Evolutionary conservation across 2,113 vertebrate species (phyloP).

Genomic region (Micromys minutus): DNA sequence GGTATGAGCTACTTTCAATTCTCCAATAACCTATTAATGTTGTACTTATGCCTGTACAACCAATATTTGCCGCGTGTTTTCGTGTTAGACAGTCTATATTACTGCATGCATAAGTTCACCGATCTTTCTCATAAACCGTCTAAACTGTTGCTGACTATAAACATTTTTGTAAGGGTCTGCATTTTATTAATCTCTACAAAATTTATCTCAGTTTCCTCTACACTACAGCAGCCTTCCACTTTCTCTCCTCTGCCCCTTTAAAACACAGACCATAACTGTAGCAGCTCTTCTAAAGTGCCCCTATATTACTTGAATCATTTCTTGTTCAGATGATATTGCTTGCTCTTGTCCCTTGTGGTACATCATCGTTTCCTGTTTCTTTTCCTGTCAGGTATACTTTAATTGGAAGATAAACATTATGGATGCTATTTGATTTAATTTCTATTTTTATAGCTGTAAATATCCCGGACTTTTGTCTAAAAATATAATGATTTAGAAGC

Average conservation of each 20-base stretch:
- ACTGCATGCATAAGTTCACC: background rate
- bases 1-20: background rate
- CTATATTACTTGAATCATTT: background rate
- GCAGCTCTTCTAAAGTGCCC: background rate
- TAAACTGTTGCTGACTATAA: background rate
- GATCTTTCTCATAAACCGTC: background rate
- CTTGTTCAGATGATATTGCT: background rate
- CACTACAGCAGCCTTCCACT: background rate
- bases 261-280: background rate
- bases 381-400: background rate
- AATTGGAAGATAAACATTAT: background rate
- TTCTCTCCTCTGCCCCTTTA: background rate
- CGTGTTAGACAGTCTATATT: background rate
- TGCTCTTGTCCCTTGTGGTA: background rate
- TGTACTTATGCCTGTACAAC: background rate
- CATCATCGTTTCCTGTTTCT: slow-evolving; percentile 23
- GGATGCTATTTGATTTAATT: background rate
- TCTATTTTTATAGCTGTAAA: background rate
- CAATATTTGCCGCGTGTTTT: background rate
- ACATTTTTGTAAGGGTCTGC: background rate
- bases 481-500: background rate
- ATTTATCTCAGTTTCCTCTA: background rate
- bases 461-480: background rate
- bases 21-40: background rate
- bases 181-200: background rate